Percentiles rank a stretch among this genome's conserved stretches.
These are phyloP conservation scores for Plebejus argus DNA, from an alignment of 2,888 invertebrate genomes.

Conservation along the genomic window DNA sequence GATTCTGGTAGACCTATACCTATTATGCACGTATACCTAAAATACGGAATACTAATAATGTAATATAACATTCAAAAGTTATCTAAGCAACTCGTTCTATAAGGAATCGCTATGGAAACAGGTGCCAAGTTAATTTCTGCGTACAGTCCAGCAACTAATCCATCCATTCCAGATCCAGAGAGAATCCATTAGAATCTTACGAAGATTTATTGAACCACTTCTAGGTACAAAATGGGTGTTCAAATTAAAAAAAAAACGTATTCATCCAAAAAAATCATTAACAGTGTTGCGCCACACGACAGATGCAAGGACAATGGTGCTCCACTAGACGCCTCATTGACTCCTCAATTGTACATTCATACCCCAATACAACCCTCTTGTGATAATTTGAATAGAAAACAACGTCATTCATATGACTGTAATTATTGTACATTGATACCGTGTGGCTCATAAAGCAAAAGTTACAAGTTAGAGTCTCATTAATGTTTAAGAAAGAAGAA, in stretches of 20 bases:
- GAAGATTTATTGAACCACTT: background rate
- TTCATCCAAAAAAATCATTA: slow-evolving; percentile 16
- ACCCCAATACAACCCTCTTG: slow-evolving; percentile 41
- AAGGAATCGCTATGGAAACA: background rate
- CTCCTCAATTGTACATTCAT: slow-evolving; percentile 45
- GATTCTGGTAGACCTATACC: no score
- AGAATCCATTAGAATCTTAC: background rate
- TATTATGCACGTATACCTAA: background rate
- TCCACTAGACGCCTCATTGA: slow-evolving; percentile 47
- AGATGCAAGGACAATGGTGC: slow-evolving; percentile 51
- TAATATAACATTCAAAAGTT: no score
- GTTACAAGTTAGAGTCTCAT: background rate
- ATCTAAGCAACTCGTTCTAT: no score
- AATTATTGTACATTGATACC: slow-evolving; percentile 34
- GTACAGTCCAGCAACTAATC: background rate
- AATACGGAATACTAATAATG: background rate
- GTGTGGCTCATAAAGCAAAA: slow-evolving; percentile 1
- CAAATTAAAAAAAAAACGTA: slow-evolving; percentile 34
- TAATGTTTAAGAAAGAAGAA: no score
- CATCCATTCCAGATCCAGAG: no score
- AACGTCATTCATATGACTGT: slow-evolving; percentile 41
- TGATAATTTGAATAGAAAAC: slow-evolving; percentile 39
- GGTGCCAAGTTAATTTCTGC: background rate
- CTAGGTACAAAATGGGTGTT: background rate
- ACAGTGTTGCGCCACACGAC: slow-evolving; percentile 42